Conservation (phyloP, 2,888 invertebrate species). For the Pristionchus arcanus region DNA sequence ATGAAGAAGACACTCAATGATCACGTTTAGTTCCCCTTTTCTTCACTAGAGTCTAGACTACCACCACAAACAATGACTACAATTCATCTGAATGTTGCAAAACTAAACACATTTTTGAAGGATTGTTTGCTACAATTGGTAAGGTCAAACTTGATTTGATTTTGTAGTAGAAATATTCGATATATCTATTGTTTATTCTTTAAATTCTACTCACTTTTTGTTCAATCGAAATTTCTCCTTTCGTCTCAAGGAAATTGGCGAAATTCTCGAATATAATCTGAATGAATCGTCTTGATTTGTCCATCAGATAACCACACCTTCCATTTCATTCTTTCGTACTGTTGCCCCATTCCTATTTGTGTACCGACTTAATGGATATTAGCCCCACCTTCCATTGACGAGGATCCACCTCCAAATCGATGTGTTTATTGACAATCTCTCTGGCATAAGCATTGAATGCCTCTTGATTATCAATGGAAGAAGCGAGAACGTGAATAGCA, state of each 20-base stretch:
- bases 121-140: background rate
- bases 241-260: conserved; percentile 44
- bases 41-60: background rate
- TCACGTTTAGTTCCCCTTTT: background rate
- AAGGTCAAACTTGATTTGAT: background rate
- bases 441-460: conserved; percentile 32
- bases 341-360: background rate
- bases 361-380: background rate
- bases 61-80: background rate
- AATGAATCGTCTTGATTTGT: background rate
- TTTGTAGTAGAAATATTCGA: background rate
- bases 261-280: conserved; percentile 34
- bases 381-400: conserved; percentile 22
- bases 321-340: background rate
- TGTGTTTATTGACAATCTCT: conserved; percentile 48
- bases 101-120: background rate
- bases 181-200: background rate
- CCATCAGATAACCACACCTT: background rate
- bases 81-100: background rate
- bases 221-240: background rate
- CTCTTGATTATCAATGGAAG: conserved; percentile 43
- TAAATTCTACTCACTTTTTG: conserved; percentile 1
- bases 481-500: conserved; percentile 24
- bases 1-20: background rate
- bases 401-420: conserved; percentile 35